phyloP scores from a whole-genome alignment of 92 coral and sea anemone genomes.

The Porites divaricata region DNA sequence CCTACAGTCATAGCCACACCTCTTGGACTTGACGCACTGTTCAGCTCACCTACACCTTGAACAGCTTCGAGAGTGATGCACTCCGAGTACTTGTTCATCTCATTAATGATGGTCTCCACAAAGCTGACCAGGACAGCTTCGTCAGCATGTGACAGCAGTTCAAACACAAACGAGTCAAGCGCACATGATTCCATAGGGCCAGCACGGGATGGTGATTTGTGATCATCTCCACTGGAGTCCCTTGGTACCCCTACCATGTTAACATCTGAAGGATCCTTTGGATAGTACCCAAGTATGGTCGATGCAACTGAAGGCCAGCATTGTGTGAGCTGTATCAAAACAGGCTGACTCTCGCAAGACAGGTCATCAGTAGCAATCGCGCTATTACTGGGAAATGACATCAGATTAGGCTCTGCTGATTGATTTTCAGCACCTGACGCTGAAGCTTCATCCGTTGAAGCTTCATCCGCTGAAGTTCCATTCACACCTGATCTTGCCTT shows the following conservation, averaged over 20 bases:
- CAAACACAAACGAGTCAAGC: slow-evolving; percentile 77
- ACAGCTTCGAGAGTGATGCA: slow-evolving; percentile 60
- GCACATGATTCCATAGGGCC: slow-evolving; percentile 64
- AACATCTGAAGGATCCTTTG: slow-evolving; percentile 52
- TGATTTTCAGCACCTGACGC: slow-evolving; percentile 30
- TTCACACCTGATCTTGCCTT: slow-evolving; percentile 18
- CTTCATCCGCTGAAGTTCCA: background rate
- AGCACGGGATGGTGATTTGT: slow-evolving; percentile 17
- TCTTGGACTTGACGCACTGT: slow-evolving; percentile 41
- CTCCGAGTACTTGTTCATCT: slow-evolving; percentile 81
- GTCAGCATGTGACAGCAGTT: slow-evolving; percentile 69
- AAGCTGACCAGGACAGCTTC: slow-evolving; percentile 76
- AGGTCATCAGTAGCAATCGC: slow-evolving; percentile 21
- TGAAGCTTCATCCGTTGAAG: background rate
- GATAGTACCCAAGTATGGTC: slow-evolving; percentile 74
- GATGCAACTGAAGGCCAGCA: slow-evolving; percentile 89
- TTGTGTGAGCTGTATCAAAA: slow-evolving; percentile 79
- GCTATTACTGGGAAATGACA: background rate
- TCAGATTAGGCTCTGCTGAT: slow-evolving; percentile 25
- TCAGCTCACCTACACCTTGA: slow-evolving; percentile 30
- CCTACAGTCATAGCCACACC: slow-evolving; percentile 77
- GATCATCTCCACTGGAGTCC: slow-evolving; percentile 2
- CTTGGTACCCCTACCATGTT: slow-evolving; percentile 39
- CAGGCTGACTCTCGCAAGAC: slow-evolving; percentile 57
- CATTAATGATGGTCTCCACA: slow-evolving; percentile 76